A percentile compares a stretch with the other conserved stretches of the same genome.
Evolutionary conservation across 2,113 vertebrate genomes (phyloP).

Genomic region (Capreolus pygargus): DNA sequence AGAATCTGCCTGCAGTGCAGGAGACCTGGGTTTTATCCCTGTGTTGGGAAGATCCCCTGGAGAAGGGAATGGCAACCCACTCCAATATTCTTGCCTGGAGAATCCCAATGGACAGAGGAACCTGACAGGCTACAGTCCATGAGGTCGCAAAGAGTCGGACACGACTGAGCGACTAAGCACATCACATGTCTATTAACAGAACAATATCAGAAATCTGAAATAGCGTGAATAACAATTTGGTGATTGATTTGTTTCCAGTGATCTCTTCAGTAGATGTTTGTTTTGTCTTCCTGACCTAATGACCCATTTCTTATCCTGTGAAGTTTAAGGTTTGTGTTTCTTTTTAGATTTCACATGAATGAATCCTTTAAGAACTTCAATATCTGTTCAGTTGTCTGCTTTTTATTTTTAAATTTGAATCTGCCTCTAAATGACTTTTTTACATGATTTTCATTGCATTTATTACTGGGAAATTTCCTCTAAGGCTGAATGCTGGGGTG

Average conservation of each 20-base stretch:
- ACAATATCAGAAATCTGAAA: neutral
- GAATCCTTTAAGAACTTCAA: constrained; percentile 22
- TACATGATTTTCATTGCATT: constrained; percentile 26
- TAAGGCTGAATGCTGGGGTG: neutral
- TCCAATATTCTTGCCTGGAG: neutral
- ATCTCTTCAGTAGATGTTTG: neutral
- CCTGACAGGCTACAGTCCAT: neutral
- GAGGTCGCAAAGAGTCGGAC: neutral
- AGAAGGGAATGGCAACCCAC: neutral
- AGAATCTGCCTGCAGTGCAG: neutral
- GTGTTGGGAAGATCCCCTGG: neutral
- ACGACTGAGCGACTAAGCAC: neutral
- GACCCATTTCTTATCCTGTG: neutral
- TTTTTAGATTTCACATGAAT: constrained; percentile 16
- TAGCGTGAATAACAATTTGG: neutral
- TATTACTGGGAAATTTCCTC: neutral
- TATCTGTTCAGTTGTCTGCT: neutral
- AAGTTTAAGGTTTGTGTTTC: neutral
- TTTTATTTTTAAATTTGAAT: constrained; percentile 46
- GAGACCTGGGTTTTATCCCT: neutral
- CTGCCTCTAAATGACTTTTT: neutral
- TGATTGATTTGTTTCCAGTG: neutral
- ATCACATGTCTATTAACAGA: neutral
- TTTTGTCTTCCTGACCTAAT: constrained; percentile 2
- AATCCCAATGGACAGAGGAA: neutral